Evolutionary conservation across 1,140 invertebrate species (phyloP).

Genomic region (Ridgeia piscesae): DNA sequence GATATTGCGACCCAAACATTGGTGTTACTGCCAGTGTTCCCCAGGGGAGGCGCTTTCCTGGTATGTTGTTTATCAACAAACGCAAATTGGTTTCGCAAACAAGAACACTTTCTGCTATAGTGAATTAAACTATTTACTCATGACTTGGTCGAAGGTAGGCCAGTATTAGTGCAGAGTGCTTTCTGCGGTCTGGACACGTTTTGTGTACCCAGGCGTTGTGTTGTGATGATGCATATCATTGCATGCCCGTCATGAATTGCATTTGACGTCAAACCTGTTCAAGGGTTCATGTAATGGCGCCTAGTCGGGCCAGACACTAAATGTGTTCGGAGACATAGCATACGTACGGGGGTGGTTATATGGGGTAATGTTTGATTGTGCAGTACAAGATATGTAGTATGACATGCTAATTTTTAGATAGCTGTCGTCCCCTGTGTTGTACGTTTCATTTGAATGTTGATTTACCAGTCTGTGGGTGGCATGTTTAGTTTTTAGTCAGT

Average conservation of each 20-base stretch:
- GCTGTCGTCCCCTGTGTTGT: neutral
- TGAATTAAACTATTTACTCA: neutral
- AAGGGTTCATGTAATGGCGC: neutral
- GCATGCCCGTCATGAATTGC: neutral
- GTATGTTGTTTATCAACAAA: neutral
- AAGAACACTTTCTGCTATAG: neutral
- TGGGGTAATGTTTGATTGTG: constrained; percentile 5
- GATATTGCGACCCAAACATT: neutral
- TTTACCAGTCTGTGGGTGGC: neutral
- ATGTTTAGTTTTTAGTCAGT: neutral
- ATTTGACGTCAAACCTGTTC: neutral
- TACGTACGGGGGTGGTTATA: neutral
- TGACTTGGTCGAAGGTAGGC: neutral
- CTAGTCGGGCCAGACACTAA: neutral
- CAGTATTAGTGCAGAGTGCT: neutral
- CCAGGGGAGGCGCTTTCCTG: neutral
- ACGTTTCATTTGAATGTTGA: neutral
- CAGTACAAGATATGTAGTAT: neutral
- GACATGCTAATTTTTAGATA: neutral
- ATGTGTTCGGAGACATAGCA: neutral
- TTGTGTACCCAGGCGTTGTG: neutral
- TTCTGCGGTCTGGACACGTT: neutral
- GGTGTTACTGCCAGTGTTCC: neutral
- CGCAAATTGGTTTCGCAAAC: neutral
- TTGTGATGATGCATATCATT: neutral